These are phyloP conservation scores for Neocrepidodera transversa DNA, from an alignment of 2,888 invertebrate genomes.

Conservation along the genomic window DNA sequence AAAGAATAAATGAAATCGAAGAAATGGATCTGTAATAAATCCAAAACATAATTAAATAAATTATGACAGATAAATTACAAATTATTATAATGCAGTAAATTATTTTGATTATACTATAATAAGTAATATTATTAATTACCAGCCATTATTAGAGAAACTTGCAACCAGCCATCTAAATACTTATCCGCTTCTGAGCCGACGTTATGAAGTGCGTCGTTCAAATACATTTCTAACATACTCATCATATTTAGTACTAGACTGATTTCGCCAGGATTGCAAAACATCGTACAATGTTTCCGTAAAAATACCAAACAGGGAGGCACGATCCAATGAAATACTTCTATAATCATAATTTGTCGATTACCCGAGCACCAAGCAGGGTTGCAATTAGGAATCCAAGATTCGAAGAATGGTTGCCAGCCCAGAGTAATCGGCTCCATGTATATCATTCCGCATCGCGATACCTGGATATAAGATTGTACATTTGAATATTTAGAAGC, in stretches of 20 bases:
- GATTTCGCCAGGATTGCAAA: slow-evolving; percentile 73
- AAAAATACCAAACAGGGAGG: slow-evolving; percentile 79
- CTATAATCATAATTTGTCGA: slow-evolving; percentile 66
- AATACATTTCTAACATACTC: slow-evolving; percentile 76
- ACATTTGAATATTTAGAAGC: background rate
- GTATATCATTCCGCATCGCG: slow-evolving; percentile 90
- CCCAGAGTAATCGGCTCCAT: slow-evolving; percentile 86
- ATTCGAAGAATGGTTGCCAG: slow-evolving; percentile 80
- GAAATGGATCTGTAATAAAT: too few relatives aligned
- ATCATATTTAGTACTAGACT: slow-evolving; percentile 77
- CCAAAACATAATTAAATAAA: too few relatives aligned
- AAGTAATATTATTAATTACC: too few relatives aligned
- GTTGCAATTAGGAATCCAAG: slow-evolving; percentile 77
- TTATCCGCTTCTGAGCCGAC: slow-evolving; percentile 69
- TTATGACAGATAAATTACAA: too few relatives aligned
- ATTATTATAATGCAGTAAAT: too few relatives aligned
- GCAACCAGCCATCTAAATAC: slow-evolving; percentile 74
- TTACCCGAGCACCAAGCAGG: slow-evolving; percentile 72
- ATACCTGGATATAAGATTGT: slow-evolving; percentile 57
- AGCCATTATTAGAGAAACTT: slow-evolving; percentile 77
- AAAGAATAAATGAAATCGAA: too few relatives aligned
- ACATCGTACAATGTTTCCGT: slow-evolving; percentile 71
- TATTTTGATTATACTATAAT: too few relatives aligned
- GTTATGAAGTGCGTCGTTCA: slow-evolving; percentile 71
- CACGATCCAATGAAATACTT: slow-evolving; percentile 78